A percentile compares a stretch with the other conserved stretches of the same genome.
These are phyloP conservation scores for Onychostoma macrolepis DNA, from an alignment of 2,113 vertebrate genomes.

Conservation along the genomic window DNA sequence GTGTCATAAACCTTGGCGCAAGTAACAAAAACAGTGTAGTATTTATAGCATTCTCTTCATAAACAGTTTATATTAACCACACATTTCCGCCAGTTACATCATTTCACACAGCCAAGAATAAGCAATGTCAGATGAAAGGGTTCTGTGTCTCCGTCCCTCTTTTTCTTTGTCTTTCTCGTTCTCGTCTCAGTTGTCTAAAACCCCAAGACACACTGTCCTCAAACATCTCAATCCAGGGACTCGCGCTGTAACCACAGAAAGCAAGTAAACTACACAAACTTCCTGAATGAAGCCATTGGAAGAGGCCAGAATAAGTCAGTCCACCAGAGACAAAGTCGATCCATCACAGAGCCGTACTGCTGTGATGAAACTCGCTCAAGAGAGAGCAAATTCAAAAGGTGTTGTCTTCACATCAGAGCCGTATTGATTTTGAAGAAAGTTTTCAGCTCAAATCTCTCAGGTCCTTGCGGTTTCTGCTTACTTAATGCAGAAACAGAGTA, in stretches of 20 bases:
- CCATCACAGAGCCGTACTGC: neutral
- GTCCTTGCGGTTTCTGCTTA: constrained; percentile 36
- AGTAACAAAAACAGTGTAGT: neutral
- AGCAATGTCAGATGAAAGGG: neutral
- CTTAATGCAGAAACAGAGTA: constrained; percentile 41
- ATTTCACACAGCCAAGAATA: neutral
- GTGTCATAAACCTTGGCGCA: neutral
- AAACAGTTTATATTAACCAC: neutral
- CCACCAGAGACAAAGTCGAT: constrained; percentile 13
- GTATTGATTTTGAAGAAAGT: constrained; percentile 47
- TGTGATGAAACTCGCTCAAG: constrained; percentile 25
- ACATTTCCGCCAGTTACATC: neutral
- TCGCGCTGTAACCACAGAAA: neutral
- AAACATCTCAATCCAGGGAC: neutral
- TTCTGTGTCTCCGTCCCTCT: neutral
- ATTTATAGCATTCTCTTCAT: neutral
- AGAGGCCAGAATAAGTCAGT: neutral
- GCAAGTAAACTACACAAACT: neutral
- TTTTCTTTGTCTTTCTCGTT: neutral
- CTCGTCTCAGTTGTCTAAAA: neutral
- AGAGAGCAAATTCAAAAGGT: constrained; percentile 25
- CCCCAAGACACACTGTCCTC: neutral
- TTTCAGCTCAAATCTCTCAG: constrained; percentile 16
- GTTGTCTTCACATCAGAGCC: constrained; percentile 36
- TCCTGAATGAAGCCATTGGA: constrained; percentile 26